A percentile compares a stretch with the other conserved stretches of the same genome.
Evolutionary conservation across 37 sponge, comb jelly and placozoan genomes (phyloP).

Genomic region (Cliona cf. orientalis): DNA sequence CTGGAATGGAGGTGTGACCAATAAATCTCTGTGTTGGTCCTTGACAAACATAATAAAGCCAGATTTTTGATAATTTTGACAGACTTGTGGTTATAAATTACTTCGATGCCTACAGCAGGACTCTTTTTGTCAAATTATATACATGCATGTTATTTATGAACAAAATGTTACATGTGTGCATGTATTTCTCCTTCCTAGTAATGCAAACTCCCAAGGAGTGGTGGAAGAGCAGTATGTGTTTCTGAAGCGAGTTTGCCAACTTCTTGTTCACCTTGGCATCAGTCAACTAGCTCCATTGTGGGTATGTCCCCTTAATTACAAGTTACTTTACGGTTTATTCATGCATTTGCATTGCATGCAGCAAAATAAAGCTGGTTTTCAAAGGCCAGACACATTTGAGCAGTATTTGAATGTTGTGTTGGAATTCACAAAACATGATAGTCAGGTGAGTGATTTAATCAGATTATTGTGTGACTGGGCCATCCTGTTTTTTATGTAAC

Average conservation of each 20-base stretch:
- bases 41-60: too few species aligned
- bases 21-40: too few species aligned
- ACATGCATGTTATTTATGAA: too few species aligned
- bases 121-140: too few species aligned
- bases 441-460: slow-evolving; percentile 30
- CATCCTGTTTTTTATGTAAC: not conserved
- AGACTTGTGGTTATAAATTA: too few species aligned
- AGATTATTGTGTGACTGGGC: not conserved
- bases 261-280: slow-evolving; percentile 53
- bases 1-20: too few species aligned
- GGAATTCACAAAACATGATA: slow-evolving; percentile 46
- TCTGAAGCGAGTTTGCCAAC: slow-evolving; percentile 50
- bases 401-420: slow-evolving; percentile 24
- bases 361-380: not conserved
- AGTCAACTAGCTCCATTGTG: slow-evolving; percentile 55
- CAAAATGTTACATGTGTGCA: too few species aligned
- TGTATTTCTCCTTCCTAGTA: too few species aligned
- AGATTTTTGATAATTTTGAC: too few species aligned
- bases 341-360: not conserved
- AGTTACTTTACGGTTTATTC: not conserved
- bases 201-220: not conserved
- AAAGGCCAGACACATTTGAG: slow-evolving; percentile 15
- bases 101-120: too few species aligned
- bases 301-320: slow-evolving; percentile 8
- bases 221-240: slow-evolving; percentile 53